These are phyloP conservation scores for Myodes glareolus DNA, from an alignment of 2,113 vertebrate genomes.

Conservation along the genomic window DNA sequence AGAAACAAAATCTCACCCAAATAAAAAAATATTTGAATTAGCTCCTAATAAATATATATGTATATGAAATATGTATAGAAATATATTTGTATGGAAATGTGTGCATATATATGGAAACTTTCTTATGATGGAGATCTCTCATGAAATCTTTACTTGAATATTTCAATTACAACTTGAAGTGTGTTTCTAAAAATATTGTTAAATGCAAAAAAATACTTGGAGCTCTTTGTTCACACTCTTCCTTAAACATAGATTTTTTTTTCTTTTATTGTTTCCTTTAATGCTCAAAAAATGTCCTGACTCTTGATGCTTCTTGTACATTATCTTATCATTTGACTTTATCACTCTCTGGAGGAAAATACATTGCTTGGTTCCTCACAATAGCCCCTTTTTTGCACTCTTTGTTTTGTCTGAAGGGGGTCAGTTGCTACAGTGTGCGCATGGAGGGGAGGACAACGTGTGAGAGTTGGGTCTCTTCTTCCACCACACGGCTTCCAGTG, in stretches of 20 bases:
- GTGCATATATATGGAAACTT: not conserved
- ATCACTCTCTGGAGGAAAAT: not conserved
- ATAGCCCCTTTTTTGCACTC: not conserved
- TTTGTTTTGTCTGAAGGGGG: too few relatives aligned
- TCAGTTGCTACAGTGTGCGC: not conserved
- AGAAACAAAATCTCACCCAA: not conserved
- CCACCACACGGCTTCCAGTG: not conserved
- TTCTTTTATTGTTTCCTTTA: conserved; percentile 5
- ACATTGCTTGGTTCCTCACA: not conserved
- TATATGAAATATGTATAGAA: not conserved
- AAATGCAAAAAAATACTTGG: not conserved
- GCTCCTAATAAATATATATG: not conserved
- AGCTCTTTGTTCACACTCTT: not conserved
- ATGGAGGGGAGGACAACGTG: not conserved
- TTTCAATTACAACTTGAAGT: conserved; percentile 19
- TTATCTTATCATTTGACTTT: not conserved
- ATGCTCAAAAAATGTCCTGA: not conserved
- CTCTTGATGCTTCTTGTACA: not conserved
- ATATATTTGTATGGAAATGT: not conserved
- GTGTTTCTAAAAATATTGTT: not conserved
- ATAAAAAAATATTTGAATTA: not conserved
- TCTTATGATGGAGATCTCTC: not conserved
- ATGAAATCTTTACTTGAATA: not conserved
- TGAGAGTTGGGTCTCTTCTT: not conserved
- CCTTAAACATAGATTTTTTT: not conserved